phyloP scores from a whole-genome alignment of 1,140 invertebrate species.

The Drosophila quadrilineata region DNA sequence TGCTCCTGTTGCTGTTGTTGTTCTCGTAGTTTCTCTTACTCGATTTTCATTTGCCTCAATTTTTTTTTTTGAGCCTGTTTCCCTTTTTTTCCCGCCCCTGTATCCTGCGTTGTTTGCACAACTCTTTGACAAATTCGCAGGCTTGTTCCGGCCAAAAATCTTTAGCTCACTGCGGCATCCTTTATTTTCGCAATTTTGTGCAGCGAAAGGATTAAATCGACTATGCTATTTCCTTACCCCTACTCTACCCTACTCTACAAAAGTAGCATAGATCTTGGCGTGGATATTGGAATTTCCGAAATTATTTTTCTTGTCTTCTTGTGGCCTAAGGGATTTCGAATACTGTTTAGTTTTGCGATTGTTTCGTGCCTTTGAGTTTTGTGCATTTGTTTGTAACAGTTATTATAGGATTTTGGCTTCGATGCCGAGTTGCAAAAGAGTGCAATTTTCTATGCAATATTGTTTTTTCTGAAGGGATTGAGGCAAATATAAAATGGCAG shows the following conservation, averaged over 20 bases:
- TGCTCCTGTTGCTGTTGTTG: slow-evolving; percentile 33
- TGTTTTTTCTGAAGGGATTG: neutral
- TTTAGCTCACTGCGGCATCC: slow-evolving; percentile 29
- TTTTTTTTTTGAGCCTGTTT: slow-evolving; percentile 18
- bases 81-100: slow-evolving; percentile 15
- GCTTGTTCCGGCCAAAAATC: slow-evolving; percentile 39
- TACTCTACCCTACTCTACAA: slow-evolving; percentile 31
- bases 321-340: slow-evolving; percentile 26
- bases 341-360: slow-evolving; percentile 29
- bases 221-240: slow-evolving; percentile 59
- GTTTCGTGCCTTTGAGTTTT: neutral
- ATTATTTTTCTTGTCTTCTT: slow-evolving; percentile 21
- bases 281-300: slow-evolving; percentile 1
- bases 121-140: slow-evolving; percentile 79
- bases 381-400: slow-evolving; percentile 28
- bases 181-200: slow-evolving; percentile 63
- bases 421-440: neutral
- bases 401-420: slow-evolving; percentile 36
- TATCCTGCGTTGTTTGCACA: slow-evolving; percentile 53
- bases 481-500: neutral
- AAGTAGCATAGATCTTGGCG: slow-evolving; percentile 54
- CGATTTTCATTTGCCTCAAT: no score
- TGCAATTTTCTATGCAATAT: slow-evolving; percentile 13
- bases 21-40: neutral
- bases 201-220: slow-evolving; percentile 65